phyloP scores from a whole-genome alignment of 2,113 vertebrate species.

The Helogale parvula region DNA sequence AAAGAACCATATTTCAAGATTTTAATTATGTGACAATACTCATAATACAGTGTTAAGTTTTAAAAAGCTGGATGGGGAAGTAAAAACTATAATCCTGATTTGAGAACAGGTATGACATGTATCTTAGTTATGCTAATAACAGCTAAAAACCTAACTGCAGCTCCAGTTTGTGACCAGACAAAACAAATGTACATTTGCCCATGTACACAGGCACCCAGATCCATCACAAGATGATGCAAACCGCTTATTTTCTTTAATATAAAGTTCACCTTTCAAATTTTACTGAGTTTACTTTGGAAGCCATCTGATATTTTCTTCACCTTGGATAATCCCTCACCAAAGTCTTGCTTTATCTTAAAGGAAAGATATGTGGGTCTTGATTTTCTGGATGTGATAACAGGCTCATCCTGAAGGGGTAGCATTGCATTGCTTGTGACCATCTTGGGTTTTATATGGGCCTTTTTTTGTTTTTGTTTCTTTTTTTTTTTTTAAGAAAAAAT shows the following conservation, averaged over 20 bases:
- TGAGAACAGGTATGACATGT: background rate
- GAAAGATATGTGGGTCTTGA: accelerated
- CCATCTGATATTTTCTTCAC: background rate
- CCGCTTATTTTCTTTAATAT: background rate
- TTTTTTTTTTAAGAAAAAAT: background rate
- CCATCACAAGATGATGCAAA: background rate
- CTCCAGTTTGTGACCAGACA: background rate
- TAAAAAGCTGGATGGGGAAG: background rate
- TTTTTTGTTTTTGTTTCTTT: too few species aligned
- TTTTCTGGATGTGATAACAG: background rate
- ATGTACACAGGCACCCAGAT: background rate
- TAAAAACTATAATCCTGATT: background rate
- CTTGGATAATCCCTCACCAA: background rate
- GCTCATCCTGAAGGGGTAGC: background rate
- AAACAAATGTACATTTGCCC: background rate
- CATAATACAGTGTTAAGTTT: background rate
- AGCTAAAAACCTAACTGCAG: background rate
- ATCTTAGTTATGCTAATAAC: background rate
- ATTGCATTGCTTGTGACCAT: background rate
- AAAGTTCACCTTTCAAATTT: background rate
- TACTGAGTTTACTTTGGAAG: background rate
- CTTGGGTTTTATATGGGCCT: background rate
- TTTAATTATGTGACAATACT: background rate
- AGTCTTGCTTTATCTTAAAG: background rate
- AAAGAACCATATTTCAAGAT: background rate